These are phyloP conservation scores for Scomberomorus guttatus DNA, from an alignment of 2,797 vertebrate genomes.

Conservation along the genomic window DNA sequence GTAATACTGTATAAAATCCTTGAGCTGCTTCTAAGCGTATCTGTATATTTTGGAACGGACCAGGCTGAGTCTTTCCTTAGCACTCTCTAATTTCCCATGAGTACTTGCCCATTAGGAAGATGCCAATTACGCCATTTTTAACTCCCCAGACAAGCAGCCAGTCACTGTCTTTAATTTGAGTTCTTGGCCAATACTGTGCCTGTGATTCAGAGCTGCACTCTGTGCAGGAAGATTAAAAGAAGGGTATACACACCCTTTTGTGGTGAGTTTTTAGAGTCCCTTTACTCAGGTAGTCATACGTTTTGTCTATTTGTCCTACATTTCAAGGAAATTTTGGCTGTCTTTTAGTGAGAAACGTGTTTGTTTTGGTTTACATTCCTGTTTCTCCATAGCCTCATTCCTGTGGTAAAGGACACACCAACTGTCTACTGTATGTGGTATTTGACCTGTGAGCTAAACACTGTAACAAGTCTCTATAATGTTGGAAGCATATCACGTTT, in stretches of 20 bases:
- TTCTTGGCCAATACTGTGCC: conserved; percentile 49
- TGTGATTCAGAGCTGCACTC: conserved; percentile 63
- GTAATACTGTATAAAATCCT: conserved; percentile 36
- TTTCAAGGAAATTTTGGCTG: neutral
- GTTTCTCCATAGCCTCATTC: conserved; percentile 54
- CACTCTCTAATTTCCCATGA: conserved; percentile 81
- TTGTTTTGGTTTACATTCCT: conserved; percentile 34
- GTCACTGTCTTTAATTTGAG: conserved; percentile 81
- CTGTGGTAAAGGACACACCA: conserved; percentile 52
- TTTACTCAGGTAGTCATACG: conserved; percentile 39
- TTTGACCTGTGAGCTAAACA: neutral
- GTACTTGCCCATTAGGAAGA: conserved; percentile 80
- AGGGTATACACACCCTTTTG: conserved; percentile 47
- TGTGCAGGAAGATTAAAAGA: conserved; percentile 36
- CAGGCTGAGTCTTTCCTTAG: conserved; percentile 36
- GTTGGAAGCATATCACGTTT: neutral
- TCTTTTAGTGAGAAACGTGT: neutral
- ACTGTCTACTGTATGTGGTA: conserved; percentile 2
- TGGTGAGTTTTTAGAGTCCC: conserved; percentile 20
- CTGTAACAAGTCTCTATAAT: neutral
- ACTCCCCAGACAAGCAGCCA: conserved; percentile 64
- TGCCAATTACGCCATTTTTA: conserved; percentile 86
- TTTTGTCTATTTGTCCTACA: neutral
- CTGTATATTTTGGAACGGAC: conserved; percentile 47
- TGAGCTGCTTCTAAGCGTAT: conserved; percentile 35